These are phyloP conservation scores for Anagrus nilaparvatae DNA, from an alignment of 1,140 invertebrate species.

Conservation along the genomic window DNA sequence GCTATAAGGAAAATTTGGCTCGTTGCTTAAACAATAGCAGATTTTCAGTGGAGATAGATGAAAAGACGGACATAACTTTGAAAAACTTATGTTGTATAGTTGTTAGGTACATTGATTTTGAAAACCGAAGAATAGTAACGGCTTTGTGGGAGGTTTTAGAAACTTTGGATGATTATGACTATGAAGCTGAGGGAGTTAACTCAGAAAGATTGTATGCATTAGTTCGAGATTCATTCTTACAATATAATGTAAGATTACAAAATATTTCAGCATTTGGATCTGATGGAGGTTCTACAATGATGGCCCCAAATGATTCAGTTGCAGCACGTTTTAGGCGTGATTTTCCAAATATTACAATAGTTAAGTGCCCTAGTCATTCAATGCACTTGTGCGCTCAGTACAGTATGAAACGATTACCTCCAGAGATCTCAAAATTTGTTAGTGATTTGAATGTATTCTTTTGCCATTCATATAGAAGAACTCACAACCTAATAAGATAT, in stretches of 20 bases:
- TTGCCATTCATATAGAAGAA: slow-evolving; percentile 2
- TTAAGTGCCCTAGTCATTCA: slow-evolving; percentile 35
- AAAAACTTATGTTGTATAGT: slow-evolving; percentile 14
- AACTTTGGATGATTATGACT: background rate
- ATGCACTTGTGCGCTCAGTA: slow-evolving; percentile 27
- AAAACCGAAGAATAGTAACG: background rate
- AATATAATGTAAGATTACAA: slow-evolving; percentile 10
- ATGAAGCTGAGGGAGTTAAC: background rate
- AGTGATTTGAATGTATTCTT: background rate
- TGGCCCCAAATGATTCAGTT: slow-evolving; percentile 29
- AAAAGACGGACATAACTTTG: slow-evolving; percentile 8
- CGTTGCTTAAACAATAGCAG: background rate
- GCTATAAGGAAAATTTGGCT: background rate
- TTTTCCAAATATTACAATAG: slow-evolving; percentile 23
- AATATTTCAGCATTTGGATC: slow-evolving; percentile 32
- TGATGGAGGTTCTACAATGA: slow-evolving; percentile 32
- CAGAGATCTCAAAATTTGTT: slow-evolving; percentile 15
- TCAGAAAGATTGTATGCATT: background rate
- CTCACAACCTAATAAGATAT: slow-evolving; percentile 18
- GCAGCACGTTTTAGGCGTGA: slow-evolving; percentile 16
- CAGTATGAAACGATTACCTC: slow-evolving; percentile 27
- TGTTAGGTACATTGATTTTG: background rate
- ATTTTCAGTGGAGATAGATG: slow-evolving; percentile 11
- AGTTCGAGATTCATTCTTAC: background rate
- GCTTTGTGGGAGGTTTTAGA: background rate